These are phyloP conservation scores for Artibeus lituratus DNA, from an alignment of 2,797 vertebrate genomes.

Conservation along the genomic window DNA sequence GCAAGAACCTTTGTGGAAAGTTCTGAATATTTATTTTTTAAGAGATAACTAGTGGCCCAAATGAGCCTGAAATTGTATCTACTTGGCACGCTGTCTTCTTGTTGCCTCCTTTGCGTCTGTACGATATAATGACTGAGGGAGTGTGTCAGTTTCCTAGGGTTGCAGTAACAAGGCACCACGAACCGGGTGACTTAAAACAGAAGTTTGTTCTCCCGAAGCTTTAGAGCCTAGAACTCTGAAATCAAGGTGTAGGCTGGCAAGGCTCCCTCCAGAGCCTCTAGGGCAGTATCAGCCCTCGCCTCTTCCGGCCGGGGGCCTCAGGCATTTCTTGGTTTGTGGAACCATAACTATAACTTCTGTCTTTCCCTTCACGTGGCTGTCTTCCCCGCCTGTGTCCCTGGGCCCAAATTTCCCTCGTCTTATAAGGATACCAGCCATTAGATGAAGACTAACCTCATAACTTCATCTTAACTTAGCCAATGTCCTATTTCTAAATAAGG, in stretches of 20 bases:
- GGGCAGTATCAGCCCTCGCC: background rate
- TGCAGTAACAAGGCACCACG: background rate
- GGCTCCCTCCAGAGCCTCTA: background rate
- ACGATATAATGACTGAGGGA: background rate
- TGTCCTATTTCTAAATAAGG: background rate
- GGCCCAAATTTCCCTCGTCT: background rate
- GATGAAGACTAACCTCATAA: background rate
- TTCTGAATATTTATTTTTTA: background rate
- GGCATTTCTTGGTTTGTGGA: background rate
- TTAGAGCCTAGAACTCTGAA: background rate
- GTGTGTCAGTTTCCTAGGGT: background rate
- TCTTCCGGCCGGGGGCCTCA: background rate
- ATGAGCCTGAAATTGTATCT: background rate
- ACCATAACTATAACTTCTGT: background rate
- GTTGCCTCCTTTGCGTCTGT: fast-evolving
- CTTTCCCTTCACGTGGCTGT: background rate
- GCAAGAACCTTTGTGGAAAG: background rate
- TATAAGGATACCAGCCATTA: background rate
- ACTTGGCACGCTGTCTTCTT: background rate
- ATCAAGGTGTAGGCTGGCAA: background rate
- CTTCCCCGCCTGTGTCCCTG: background rate
- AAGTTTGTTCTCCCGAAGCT: background rate
- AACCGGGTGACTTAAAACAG: background rate
- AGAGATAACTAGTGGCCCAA: background rate
- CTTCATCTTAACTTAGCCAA: background rate